Evolutionary conservation across 64 coral and sea anemone species (phyloP).

Genomic region (Actinia tenebrosa): DNA sequence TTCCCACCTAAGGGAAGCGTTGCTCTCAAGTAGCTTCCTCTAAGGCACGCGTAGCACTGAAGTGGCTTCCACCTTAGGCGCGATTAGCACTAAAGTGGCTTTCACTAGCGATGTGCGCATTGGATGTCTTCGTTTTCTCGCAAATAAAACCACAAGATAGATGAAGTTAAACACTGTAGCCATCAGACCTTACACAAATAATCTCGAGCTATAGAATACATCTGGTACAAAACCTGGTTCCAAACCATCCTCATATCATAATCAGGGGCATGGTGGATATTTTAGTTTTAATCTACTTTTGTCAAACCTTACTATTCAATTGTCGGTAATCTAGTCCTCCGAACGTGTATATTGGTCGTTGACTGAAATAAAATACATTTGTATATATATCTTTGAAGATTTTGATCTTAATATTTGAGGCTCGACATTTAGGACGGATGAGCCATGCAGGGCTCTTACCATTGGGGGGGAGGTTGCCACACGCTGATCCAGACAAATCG

Average conservation of each 20-base stretch:
- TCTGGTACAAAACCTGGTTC: background rate
- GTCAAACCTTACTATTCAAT: constrained; percentile 1
- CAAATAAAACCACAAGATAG: background rate
- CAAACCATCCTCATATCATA: background rate
- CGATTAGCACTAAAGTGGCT: too few relatives aligned
- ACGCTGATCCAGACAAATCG: too few relatives aligned
- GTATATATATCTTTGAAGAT: background rate
- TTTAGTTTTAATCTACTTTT: constrained; percentile 30
- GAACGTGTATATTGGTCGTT: constrained; percentile 24
- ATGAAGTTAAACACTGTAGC: background rate
- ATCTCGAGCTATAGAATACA: constrained; percentile 11
- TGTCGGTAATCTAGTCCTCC: constrained; percentile 27
- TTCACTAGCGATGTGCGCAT: background rate
- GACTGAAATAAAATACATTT: constrained; percentile 29
- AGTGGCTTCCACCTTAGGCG: too few relatives aligned
- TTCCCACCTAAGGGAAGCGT: background rate
- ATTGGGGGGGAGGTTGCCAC: too few relatives aligned
- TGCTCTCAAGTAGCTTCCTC: background rate
- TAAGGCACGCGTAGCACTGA: too few relatives aligned
- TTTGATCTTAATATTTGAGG: too few relatives aligned
- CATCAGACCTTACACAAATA: background rate
- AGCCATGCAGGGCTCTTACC: too few relatives aligned
- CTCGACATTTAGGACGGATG: too few relatives aligned
- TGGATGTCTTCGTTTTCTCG: background rate
- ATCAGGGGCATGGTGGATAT: constrained; percentile 2